phyloP scores from a whole-genome alignment of 1,140 invertebrate genomes.

The Phocides pigmalion region DNA sequence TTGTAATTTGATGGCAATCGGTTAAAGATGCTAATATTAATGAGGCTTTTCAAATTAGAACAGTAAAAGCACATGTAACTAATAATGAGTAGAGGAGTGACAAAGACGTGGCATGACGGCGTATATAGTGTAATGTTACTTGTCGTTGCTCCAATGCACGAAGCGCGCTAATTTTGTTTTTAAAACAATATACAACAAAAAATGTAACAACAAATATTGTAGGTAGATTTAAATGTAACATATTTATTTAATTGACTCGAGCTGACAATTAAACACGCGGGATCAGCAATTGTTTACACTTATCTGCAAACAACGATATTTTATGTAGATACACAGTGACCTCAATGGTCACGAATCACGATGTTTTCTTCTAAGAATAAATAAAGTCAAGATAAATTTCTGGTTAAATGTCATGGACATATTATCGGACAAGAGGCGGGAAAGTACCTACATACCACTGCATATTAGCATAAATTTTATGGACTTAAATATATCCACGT shows the following conservation, averaged over 20 bases:
- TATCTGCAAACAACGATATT: background rate
- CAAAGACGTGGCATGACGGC: too few relatives aligned
- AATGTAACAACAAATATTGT: too few relatives aligned
- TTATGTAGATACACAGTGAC: background rate
- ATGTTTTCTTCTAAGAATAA: conserved; percentile 4
- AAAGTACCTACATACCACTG: background rate
- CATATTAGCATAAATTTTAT: background rate
- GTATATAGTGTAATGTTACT: too few relatives aligned
- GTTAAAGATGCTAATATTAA: too few relatives aligned
- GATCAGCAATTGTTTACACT: conserved; percentile 2
- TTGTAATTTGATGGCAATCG: too few relatives aligned
- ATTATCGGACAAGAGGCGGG: conserved; percentile 1
- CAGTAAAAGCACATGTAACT: too few relatives aligned
- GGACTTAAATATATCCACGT: background rate
- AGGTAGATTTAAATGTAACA: background rate
- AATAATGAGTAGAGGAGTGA: too few relatives aligned
- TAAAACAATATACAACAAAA: too few relatives aligned
- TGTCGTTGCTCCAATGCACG: too few relatives aligned
- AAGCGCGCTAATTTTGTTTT: too few relatives aligned
- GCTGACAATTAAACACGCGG: background rate
- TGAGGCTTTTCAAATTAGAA: too few relatives aligned
- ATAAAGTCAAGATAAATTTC: conserved; percentile 6
- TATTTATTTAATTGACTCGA: background rate
- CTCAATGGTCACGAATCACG: conserved; percentile 2
- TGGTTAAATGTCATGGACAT: conserved; percentile 5